These are phyloP conservation scores for Agrypnus murinus DNA, from an alignment of 2,888 invertebrate species.

Conservation along the genomic window DNA sequence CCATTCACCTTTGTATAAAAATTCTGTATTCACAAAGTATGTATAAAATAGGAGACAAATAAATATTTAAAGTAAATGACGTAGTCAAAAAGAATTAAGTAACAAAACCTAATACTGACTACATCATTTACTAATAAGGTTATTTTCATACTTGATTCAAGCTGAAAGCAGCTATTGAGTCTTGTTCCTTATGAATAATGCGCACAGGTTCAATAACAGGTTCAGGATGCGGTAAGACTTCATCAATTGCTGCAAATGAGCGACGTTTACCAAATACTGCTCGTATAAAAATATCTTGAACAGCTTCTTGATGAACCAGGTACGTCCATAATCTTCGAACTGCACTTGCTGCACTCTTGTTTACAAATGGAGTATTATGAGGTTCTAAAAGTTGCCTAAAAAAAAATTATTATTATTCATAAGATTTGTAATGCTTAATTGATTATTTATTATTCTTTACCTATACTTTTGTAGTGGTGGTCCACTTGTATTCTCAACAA, in stretches of 20 bases:
- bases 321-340: constrained; percentile 93
- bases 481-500: constrained; percentile 85
- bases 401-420: not conserved
- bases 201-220: constrained; percentile 85
- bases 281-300: constrained; percentile 95
- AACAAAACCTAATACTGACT: not conserved
- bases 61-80: not conserved
- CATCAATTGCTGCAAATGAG: constrained; percentile 74
- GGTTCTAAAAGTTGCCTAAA: constrained; percentile 89
- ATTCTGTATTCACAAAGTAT: constrained; percentile 40
- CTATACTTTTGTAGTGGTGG: constrained; percentile 95
- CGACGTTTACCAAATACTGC: constrained; percentile 92
- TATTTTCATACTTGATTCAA: constrained; percentile 85
- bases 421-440: not conserved
- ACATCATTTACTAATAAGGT: not conserved
- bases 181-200: constrained; percentile 99
- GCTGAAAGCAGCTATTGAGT: constrained; percentile 97
- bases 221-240: constrained; percentile 69
- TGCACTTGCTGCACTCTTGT: constrained; percentile 81
- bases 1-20: constrained; percentile 77
- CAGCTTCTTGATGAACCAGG: constrained; percentile 92
- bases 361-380: constrained; percentile 95
- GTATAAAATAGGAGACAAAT: not conserved
- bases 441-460: constrained; percentile 61
- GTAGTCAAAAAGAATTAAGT: not conserved